Evolutionary conservation across 2,113 vertebrate genomes (phyloP), one percentile per base, ranked within the genome.

Genomic region (Sarotherodon lohbergeri): DNA sequence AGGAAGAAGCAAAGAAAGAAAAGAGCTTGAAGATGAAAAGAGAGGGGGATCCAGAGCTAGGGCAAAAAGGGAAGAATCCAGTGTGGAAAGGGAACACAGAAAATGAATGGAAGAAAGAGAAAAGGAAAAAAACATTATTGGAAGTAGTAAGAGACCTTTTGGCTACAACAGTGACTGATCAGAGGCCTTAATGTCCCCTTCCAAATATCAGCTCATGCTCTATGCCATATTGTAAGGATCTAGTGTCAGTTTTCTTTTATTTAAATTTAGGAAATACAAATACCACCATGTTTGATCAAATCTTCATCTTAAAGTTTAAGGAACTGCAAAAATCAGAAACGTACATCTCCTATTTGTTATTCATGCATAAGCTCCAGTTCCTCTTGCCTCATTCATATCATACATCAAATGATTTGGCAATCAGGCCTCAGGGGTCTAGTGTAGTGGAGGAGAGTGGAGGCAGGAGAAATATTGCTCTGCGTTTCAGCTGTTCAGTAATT

Each of bases 351-450:
- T 80, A 86, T 93, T 92, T 91, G 91, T 95, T 95, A 94, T 95
- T 94, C 94, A 92, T 91, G 89, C 83, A 91, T 92, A 87, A 85
- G 89, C 89, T 89, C 76, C 85, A 61, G 82, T 90, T 94, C 80
- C 89, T 92, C 90, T 91, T 90, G 92, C 92, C 76, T 88, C 86
- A 90, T 95, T 95, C 90, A 85, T 91, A 94, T 93, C 88, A 92
- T 93, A 94, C 93, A 95, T 95, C 92, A 95, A 93, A 93, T 96
- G 88, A 94, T 95, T 95, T 91, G 76, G 91, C 94, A 95, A 95
- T 94, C 91, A 91, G 87, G 92, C 93, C 92, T 90, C 81, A 9
- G 89, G 92, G 93, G 68, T 52, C 76, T 7, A 24, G 34, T 59
- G 71, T 80, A 43, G 88, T 48, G 63, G 68, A 41, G 84, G 71